Conservation (phyloP, 2,113 vertebrate genomes). For the Pristiophorus japonicus region DNA sequence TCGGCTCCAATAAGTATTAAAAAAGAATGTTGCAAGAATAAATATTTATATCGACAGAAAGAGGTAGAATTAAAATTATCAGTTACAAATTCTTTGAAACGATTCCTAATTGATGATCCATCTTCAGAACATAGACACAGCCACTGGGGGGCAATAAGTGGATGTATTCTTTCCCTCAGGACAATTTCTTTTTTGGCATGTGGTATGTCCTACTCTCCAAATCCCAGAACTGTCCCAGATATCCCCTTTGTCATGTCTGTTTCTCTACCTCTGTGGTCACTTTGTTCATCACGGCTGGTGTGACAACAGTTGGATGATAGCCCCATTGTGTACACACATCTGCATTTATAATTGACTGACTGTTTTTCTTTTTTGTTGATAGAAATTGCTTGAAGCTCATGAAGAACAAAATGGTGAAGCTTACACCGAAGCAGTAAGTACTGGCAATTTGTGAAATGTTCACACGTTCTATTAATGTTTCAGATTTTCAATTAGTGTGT, state of each 20-base stretch:
- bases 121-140: background rate
- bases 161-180: background rate
- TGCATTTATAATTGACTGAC: background rate
- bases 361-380: constrained; percentile 38
- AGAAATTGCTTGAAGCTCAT: constrained; percentile 95
- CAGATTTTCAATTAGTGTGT: too few species aligned
- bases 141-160: too few species aligned
- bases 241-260: background rate
- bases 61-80: too few species aligned
- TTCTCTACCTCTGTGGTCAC: background rate
- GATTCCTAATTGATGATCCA: background rate
- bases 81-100: too few species aligned
- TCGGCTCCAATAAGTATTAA: too few species aligned
- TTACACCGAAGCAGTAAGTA: constrained; percentile 91
- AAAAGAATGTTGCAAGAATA: too few species aligned
- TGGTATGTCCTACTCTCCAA: background rate
- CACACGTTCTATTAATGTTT: background rate
- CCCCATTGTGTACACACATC: too few species aligned
- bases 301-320: background rate
- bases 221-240: background rate
- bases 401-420: constrained; percentile 94
- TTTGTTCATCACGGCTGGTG: too few species aligned
- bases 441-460: background rate
- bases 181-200: background rate
- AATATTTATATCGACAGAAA: too few species aligned